Evolutionary conservation across 53 echinoderm and acorn worm species (phyloP).

Genomic region (Echinometra lucunter): DNA sequence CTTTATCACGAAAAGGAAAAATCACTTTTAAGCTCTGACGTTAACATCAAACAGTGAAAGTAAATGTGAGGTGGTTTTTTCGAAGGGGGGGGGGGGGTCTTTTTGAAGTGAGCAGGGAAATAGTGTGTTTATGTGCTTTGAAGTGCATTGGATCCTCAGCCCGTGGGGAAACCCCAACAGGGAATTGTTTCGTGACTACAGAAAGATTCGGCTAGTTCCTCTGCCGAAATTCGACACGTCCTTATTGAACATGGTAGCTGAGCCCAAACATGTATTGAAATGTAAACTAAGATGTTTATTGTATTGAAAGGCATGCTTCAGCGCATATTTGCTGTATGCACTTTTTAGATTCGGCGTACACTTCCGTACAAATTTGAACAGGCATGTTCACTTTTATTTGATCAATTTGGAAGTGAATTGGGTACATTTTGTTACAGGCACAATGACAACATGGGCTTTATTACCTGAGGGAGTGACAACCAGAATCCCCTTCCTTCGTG

Average conservation of each 20-base stretch:
- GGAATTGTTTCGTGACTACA: slow-evolving; percentile 19
- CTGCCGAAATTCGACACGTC: not conserved
- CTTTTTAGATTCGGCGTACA: not conserved
- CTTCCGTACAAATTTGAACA: not conserved
- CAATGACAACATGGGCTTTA: not conserved
- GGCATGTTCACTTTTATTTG: not conserved
- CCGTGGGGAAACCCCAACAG: not conserved
- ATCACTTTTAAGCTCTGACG: not conserved
- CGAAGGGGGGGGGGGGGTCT: not conserved
- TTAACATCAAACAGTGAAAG: not conserved
- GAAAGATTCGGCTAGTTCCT: not conserved
- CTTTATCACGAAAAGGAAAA: not conserved
- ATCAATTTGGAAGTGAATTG: not conserved
- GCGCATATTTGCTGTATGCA: not conserved
- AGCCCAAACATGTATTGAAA: not conserved
- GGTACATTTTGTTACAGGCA: not conserved
- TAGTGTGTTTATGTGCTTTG: not conserved
- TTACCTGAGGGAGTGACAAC: not conserved
- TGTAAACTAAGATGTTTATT: not conserved
- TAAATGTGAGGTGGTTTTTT: not conserved
- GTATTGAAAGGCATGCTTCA: not conserved
- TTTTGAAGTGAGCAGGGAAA: not conserved
- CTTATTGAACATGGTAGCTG: not conserved
- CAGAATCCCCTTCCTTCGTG: not conserved
- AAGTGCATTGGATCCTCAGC: not conserved